phyloP scores from a whole-genome alignment of 2,113 vertebrate genomes.

The Dromaius novaehollandiae region DNA sequence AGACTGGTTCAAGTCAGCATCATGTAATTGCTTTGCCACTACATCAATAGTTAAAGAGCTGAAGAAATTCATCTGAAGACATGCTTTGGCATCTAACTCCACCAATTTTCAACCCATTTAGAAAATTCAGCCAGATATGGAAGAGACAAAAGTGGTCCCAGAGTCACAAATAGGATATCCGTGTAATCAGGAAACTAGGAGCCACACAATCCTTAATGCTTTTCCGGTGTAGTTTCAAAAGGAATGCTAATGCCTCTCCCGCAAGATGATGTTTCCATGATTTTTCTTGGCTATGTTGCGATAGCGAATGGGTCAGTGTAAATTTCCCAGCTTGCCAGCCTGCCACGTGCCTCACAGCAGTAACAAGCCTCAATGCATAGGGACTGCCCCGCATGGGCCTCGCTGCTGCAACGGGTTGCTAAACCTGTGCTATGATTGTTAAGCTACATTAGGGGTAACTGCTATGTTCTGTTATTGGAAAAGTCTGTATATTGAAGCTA shows the following conservation, averaged over 20 bases:
- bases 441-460: neutral
- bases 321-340: neutral
- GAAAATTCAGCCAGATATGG: conserved; percentile 19
- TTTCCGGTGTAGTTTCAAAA: neutral
- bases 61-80: conserved; percentile 59
- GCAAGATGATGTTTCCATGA: neutral
- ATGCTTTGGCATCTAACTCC: conserved; percentile 26
- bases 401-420: neutral
- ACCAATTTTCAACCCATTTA: conserved; percentile 38
- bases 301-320: neutral
- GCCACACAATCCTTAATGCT: neutral
- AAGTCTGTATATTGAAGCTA: neutral
- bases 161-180: neutral
- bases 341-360: neutral
- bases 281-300: neutral
- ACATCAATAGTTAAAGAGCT: conserved; percentile 37
- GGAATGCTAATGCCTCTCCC: neutral
- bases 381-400: neutral
- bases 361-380: neutral
- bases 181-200: neutral
- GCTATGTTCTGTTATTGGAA: neutral
- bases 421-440: neutral
- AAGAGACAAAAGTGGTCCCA: neutral
- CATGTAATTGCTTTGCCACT: conserved; percentile 59
- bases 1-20: conserved; percentile 17